Percentiles rank a stretch among this genome's conserved stretches.
Evolutionary conservation across 2,888 invertebrate genomes (phyloP).

Genomic region (Hofmannophila pseudospretella): DNA sequence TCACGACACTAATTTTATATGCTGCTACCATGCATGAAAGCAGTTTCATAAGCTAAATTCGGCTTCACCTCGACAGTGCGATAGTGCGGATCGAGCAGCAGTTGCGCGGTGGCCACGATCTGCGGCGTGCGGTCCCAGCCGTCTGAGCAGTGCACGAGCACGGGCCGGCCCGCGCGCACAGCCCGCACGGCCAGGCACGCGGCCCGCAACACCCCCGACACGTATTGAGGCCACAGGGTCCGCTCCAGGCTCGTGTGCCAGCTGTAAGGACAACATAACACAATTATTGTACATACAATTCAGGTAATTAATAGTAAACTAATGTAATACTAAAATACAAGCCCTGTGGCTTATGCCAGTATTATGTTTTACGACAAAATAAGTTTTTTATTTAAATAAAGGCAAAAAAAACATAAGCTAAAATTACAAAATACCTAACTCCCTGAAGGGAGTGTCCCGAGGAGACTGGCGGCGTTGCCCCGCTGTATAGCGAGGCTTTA

Average conservation of each 20-base stretch:
- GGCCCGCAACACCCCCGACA: slow-evolving; percentile 89
- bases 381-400: too few relatives aligned
- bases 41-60: not conserved
- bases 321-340: too few relatives aligned
- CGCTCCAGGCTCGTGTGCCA: slow-evolving; percentile 94
- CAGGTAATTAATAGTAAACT: too few relatives aligned
- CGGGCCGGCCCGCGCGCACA: slow-evolving; percentile 91
- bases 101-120: slow-evolving; percentile 94
- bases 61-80: slow-evolving; percentile 4
- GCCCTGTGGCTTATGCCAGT: too few relatives aligned
- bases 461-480: too few relatives aligned
- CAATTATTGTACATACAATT: too few relatives aligned
- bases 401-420: too few relatives aligned
- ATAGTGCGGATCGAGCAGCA: slow-evolving; percentile 92
- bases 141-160: slow-evolving; percentile 98
- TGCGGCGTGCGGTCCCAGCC: slow-evolving; percentile 99
- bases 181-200: slow-evolving; percentile 89
- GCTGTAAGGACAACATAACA: slow-evolving; percentile 79
- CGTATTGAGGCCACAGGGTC: slow-evolving; percentile 94
- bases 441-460: too few relatives aligned
- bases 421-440: too few relatives aligned
- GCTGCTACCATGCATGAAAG: not conserved
- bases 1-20: too few relatives aligned
- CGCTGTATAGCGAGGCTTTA: too few relatives aligned
- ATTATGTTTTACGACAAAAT: too few relatives aligned